phyloP scores from a whole-genome alignment of 2,113 vertebrate species.

The Copsychus sechellarum region DNA sequence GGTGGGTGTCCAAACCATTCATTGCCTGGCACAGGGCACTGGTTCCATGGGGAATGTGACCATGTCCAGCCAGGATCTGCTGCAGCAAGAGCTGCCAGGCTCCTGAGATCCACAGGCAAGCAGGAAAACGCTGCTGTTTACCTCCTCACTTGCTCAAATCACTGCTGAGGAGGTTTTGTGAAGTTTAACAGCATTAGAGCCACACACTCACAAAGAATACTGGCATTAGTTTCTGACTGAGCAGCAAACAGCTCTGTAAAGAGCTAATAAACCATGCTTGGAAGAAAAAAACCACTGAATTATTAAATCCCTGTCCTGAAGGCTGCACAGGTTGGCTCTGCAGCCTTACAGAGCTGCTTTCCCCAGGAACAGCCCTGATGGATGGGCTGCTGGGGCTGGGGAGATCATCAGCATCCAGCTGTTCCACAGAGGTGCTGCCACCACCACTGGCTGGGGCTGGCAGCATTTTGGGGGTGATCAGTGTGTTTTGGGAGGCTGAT shows the following conservation, averaged over 20 bases:
- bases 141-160: neutral
- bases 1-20: neutral
- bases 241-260: neutral
- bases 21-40: neutral
- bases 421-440: neutral
- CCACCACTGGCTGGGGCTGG: fast-evolving
- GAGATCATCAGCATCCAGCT: neutral
- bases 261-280: neutral
- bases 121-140: neutral
- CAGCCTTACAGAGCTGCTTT: neutral
- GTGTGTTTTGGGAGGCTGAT: neutral
- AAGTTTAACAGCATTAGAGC: neutral
- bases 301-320: neutral
- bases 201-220: neutral
- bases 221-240: neutral
- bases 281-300: neutral
- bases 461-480: neutral
- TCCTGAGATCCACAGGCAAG: neutral
- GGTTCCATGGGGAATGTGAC: neutral
- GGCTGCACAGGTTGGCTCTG: neutral
- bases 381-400: neutral
- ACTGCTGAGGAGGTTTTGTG: neutral
- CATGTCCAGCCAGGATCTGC: neutral
- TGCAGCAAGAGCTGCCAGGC: neutral
- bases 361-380: neutral